Evolutionary conservation across 2,797 vertebrate genomes (phyloP).

Genomic region (Odontamblyopus rebecca): DNA sequence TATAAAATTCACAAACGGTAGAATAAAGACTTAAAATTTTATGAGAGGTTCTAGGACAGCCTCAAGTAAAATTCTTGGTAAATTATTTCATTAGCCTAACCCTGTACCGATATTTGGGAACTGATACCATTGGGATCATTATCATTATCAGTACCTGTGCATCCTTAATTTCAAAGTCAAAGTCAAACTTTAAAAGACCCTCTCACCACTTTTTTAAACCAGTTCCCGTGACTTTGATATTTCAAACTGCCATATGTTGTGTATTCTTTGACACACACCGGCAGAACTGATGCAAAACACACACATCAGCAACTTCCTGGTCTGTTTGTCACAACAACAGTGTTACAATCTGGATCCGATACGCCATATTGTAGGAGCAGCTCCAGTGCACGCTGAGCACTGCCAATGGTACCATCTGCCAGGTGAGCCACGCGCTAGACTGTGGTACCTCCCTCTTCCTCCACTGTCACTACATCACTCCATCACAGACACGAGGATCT

Average conservation of each 20-base stretch:
- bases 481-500: slow-evolving; percentile 21
- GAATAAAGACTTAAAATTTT: no score
- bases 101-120: not conserved
- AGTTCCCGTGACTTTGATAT: slow-evolving; percentile 16
- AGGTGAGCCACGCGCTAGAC: slow-evolving; percentile 63
- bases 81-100: not conserved
- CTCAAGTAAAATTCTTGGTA: not conserved
- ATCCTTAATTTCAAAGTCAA: not conserved
- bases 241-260: slow-evolving; percentile 46
- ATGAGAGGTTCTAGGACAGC: no score
- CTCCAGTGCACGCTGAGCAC: slow-evolving; percentile 61
- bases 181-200: slow-evolving; percentile 7
- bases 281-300: slow-evolving; percentile 54
- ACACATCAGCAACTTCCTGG: slow-evolving; percentile 67
- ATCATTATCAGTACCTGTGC: not conserved
- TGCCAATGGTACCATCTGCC: slow-evolving; percentile 75
- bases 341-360: slow-evolving; percentile 67
- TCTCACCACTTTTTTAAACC: not conserved
- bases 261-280: slow-evolving; percentile 22
- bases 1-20: no score
- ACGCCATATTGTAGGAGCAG: slow-evolving; percentile 58
- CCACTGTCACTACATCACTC: slow-evolving; percentile 39
- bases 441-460: slow-evolving; percentile 49
- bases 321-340: slow-evolving; percentile 62
- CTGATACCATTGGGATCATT: not conserved